Evolutionary conservation across 2,797 vertebrate genomes (phyloP).

Genomic region (Alca torda): DNA sequence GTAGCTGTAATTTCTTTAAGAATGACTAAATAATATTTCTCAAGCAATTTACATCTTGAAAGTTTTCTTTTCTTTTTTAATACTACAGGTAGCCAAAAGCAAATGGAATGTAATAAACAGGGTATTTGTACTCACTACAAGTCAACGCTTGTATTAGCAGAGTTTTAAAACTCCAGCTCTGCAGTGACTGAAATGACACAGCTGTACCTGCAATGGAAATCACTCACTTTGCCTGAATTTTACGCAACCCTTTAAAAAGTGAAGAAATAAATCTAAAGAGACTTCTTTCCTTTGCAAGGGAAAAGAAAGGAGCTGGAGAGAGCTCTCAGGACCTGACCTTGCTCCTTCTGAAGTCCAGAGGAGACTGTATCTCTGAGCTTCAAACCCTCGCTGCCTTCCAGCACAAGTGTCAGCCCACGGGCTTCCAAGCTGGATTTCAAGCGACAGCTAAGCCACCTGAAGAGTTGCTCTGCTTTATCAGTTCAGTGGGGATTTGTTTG

Average conservation of each 20-base stretch:
- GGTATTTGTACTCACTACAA: neutral
- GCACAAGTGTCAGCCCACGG: neutral
- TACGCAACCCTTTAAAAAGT: neutral
- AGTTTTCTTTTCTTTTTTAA: neutral
- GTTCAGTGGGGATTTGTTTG: conserved; percentile 33
- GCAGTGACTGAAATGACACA: neutral
- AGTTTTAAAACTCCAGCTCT: neutral
- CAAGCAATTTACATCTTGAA: conserved; percentile 20
- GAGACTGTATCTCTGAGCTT: neutral
- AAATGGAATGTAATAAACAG: neutral
- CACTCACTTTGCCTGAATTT: neutral
- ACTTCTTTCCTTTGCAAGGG: neutral
- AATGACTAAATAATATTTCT: neutral
- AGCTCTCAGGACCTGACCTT: neutral
- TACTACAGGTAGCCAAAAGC: neutral
- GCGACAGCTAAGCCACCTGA: neutral
- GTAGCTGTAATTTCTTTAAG: conserved; percentile 30
- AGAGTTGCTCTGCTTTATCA: neutral
- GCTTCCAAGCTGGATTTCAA: neutral
- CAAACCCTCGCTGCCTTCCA: neutral
- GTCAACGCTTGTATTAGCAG: neutral
- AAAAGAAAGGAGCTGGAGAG: neutral
- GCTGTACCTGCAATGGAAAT: neutral
- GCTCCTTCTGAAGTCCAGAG: neutral
- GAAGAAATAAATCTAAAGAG: neutral